Conservation (phyloP, 1,140 invertebrate genomes). For the Lepidotrigona ventralis region DNA sequence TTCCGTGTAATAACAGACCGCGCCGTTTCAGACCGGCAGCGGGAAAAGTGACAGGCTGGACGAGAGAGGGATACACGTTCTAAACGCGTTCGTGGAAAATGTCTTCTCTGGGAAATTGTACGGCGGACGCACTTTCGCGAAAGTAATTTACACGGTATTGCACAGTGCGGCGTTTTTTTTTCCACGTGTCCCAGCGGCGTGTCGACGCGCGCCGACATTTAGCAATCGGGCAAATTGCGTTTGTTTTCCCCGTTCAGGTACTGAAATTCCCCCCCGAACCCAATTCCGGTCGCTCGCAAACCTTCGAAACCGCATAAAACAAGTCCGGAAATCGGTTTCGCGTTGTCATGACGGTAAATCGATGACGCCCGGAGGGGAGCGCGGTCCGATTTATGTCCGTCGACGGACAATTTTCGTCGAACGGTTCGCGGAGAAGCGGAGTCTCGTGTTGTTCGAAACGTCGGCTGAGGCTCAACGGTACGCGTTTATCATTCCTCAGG, state of each 20-base stretch:
- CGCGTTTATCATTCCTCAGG: constrained; percentile 9
- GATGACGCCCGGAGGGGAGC: background rate
- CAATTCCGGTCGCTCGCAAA: background rate
- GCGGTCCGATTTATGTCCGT: background rate
- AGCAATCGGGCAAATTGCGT: background rate
- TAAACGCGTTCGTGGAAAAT: background rate
- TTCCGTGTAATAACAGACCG: constrained; percentile 26
- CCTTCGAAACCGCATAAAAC: background rate
- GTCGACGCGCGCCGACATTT: background rate
- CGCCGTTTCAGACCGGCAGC: background rate
- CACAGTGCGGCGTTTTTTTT: too few species aligned
- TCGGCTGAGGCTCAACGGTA: background rate
- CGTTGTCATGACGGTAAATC: background rate
- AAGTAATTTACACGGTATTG: background rate
- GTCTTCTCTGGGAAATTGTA: constrained; percentile 11
- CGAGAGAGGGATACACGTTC: background rate
- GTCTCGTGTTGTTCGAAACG: background rate
- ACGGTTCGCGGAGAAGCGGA: background rate
- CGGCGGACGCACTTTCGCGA: background rate
- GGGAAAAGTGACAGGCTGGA: constrained; percentile 29
- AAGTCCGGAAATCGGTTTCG: background rate
- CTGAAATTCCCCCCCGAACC: background rate
- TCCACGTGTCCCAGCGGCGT: background rate
- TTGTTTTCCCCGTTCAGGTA: background rate
- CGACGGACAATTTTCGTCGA: background rate